phyloP scores from a whole-genome alignment of 2,888 invertebrate species.

The Lordiphosa fenestrarum region DNA sequence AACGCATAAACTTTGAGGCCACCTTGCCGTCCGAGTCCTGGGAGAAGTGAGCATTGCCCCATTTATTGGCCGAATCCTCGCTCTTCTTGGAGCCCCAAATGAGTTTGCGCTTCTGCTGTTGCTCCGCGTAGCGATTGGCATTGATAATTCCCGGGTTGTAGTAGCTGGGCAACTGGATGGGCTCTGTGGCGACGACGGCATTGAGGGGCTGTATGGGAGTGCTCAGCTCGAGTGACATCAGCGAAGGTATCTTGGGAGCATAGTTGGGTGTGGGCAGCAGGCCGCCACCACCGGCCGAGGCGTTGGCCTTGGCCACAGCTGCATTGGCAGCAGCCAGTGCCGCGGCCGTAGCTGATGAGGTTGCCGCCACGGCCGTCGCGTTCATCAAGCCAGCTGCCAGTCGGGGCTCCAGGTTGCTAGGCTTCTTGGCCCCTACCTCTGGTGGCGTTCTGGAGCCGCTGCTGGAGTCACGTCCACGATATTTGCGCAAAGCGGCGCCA shows the following conservation, averaged over 20 bases:
- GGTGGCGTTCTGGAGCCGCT: slow-evolving; percentile 56
- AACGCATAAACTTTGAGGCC: slow-evolving; percentile 95
- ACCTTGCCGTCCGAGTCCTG: slow-evolving; percentile 96
- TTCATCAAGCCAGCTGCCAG: slow-evolving; percentile 9
- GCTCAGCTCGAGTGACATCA: slow-evolving; percentile 72
- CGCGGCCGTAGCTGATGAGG: slow-evolving; percentile 13
- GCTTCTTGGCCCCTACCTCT: slow-evolving; percentile 16
- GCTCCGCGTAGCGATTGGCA: slow-evolving; percentile 91
- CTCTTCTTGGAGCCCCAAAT: slow-evolving; percentile 92
- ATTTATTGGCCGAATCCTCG: slow-evolving; percentile 82
- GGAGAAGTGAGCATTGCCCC: slow-evolving; percentile 92
- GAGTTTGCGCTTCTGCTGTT: slow-evolving; percentile 94
- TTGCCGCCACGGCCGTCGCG: slow-evolving; percentile 11
- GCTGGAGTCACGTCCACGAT: slow-evolving; percentile 51
- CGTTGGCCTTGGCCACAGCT: slow-evolving; percentile 7
- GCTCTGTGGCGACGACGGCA: slow-evolving; percentile 1
- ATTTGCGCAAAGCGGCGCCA: slow-evolving; percentile 41
- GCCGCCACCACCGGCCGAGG: slow-evolving; percentile 30
- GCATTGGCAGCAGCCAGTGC: slow-evolving; percentile 24
- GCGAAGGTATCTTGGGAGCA: slow-evolving; percentile 61
- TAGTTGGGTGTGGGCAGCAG: slow-evolving; percentile 59
- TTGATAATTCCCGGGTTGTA: slow-evolving; percentile 88
- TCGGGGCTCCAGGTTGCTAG: slow-evolving; percentile 13
- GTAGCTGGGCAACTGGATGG: slow-evolving; percentile 83
- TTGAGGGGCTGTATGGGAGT: slow-evolving; percentile 71